phyloP scores from a whole-genome alignment of 1,140 invertebrate species.

The Carposina sasakii region DNA sequence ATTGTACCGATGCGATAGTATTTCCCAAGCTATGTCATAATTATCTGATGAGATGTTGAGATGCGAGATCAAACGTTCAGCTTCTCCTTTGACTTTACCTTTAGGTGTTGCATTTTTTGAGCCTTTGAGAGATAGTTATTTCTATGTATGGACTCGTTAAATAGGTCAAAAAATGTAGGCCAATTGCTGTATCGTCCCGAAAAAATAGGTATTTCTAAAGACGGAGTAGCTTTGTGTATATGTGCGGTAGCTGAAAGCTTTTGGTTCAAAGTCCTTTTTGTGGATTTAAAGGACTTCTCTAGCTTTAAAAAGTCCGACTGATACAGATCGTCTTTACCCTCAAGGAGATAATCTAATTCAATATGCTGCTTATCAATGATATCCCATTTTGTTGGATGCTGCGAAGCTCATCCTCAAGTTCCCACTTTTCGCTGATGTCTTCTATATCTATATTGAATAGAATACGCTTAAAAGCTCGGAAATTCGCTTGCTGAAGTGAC shows the following conservation, averaged over 20 bases:
- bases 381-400: not conserved
- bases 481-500: too few species aligned
- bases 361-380: not conserved
- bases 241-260: not conserved
- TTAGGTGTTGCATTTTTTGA: conserved; percentile 1
- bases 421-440: not conserved
- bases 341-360: not conserved
- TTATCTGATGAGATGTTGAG: not conserved
- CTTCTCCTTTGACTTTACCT: not conserved
- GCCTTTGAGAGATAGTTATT: not conserved
- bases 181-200: not conserved
- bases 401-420: not conserved
- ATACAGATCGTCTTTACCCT: not conserved
- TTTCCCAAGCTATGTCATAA: not conserved
- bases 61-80: not conserved
- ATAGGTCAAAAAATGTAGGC: conserved; percentile 1
- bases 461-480: not conserved
- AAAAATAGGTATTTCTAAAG: not conserved
- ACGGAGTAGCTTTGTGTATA: not conserved
- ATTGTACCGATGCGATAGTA: not conserved
- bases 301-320: not conserved
- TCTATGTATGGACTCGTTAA: not conserved
- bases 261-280: not conserved
- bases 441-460: not conserved
- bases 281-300: not conserved